phyloP scores from a whole-genome alignment of 2,113 vertebrate species.

The Trichechus manatus region DNA sequence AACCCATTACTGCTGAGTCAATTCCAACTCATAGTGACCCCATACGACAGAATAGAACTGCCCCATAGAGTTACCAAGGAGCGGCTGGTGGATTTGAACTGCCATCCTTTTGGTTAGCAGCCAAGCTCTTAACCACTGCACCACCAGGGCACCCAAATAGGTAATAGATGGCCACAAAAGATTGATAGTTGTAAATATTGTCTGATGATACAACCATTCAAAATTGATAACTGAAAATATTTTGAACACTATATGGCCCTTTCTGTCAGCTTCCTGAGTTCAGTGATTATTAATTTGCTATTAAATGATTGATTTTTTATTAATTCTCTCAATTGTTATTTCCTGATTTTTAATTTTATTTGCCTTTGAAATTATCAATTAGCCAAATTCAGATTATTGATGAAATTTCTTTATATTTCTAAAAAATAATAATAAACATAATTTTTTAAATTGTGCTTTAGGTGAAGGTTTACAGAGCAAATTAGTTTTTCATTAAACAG shows the following conservation, averaged over 20 bases:
- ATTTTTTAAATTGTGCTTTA: too few species aligned
- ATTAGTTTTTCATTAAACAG: too few species aligned
- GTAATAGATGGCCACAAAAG: not conserved
- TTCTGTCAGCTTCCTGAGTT: not conserved
- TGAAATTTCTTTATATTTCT: slow-evolving; percentile 22
- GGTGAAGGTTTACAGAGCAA: too few species aligned
- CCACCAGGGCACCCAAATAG: too few species aligned
- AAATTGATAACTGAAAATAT: slow-evolving; percentile 37
- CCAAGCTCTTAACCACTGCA: too few species aligned
- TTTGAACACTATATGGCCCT: not conserved
- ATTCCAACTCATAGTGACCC: too few species aligned
- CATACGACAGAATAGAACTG: too few species aligned
- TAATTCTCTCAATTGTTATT: not conserved
- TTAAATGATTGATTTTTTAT: not conserved
- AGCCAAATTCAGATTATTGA: not conserved
- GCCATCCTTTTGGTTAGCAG: too few species aligned
- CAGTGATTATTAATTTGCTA: not conserved
- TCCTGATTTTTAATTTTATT: not conserved
- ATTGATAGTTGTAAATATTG: not conserved
- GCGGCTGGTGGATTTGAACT: too few species aligned
- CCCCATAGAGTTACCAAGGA: too few species aligned
- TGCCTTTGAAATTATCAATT: not conserved
- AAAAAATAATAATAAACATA: too few species aligned
- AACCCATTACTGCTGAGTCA: too few species aligned
- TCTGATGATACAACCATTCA: not conserved